phyloP scores from a whole-genome alignment of 2,113 vertebrate species.

The Thymallus thymallus region DNA sequence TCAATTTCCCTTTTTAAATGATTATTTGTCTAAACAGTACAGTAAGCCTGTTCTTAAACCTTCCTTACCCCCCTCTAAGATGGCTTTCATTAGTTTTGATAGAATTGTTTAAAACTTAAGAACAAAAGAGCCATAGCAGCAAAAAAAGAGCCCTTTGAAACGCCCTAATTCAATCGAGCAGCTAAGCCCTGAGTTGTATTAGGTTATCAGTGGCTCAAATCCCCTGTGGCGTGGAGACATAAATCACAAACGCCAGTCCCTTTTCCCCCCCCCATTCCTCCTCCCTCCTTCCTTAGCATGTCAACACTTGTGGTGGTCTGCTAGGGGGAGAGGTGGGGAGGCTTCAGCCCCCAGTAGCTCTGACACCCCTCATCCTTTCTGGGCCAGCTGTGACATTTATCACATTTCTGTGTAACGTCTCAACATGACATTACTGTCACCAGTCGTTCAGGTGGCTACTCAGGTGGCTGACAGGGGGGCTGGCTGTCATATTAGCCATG shows the following conservation, averaged over 20 bases:
- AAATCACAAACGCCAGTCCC: constrained; percentile 69
- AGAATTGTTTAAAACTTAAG: constrained; percentile 42
- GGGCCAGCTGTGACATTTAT: constrained; percentile 44
- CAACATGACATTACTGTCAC: constrained; percentile 26
- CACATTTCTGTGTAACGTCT: no score
- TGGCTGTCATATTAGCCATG: no score
- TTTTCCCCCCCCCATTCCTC: not conserved
- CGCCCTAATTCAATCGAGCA: constrained; percentile 69
- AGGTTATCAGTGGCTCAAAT: constrained; percentile 73
- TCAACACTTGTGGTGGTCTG: constrained; percentile 52
- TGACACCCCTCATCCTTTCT: constrained; percentile 41
- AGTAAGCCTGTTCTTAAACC: constrained; percentile 3
- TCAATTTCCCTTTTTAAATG: constrained; percentile 8
- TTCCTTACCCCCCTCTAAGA: constrained; percentile 22
- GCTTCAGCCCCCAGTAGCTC: constrained; percentile 16
- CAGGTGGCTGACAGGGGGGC: not conserved
- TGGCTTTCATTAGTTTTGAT: constrained; percentile 39
- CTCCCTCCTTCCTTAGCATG: constrained; percentile 40
- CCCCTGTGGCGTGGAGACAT: constrained; percentile 66
- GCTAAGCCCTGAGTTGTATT: constrained; percentile 68
- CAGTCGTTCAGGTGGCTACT: constrained; percentile 6
- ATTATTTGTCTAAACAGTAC: constrained; percentile 14
- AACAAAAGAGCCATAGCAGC: constrained; percentile 54
- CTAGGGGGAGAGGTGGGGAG: constrained; percentile 18
- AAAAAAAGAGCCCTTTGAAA: constrained; percentile 55